Evolutionary conservation across 2,113 vertebrate genomes (phyloP).

Genomic region (Leucopsar rothschildi): DNA sequence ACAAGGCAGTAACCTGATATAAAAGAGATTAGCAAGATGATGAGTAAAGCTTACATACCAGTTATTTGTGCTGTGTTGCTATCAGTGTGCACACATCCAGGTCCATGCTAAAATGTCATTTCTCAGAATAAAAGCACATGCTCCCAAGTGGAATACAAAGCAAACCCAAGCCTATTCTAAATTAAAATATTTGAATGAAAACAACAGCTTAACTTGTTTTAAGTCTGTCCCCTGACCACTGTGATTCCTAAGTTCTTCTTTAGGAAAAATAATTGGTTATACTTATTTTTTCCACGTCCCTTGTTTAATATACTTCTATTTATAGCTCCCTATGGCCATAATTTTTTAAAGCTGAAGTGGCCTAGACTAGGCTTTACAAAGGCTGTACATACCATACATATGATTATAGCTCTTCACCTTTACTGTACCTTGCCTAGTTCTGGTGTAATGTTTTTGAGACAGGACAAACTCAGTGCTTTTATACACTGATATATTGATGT

Average conservation of each 20-base stretch:
- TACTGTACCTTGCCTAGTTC: not conserved
- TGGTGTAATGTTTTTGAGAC: not conserved
- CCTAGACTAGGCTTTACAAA: not conserved
- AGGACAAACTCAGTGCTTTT: not conserved
- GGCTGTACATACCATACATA: not conserved
- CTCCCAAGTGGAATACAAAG: not conserved
- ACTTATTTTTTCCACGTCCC: not conserved
- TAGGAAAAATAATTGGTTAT: not conserved
- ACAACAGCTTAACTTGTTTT: not conserved
- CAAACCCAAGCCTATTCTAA: not conserved
- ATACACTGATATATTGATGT: not conserved
- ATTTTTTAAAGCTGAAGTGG: not conserved
- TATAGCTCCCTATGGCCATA: not conserved
- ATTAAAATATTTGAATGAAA: not conserved
- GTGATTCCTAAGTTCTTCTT: not conserved
- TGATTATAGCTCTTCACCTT: not conserved
- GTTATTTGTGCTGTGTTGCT: not conserved
- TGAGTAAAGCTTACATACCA: not conserved
- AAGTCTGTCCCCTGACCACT: not conserved
- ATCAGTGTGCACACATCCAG: not conserved
- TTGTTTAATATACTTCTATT: not conserved
- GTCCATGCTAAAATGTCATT: not conserved
- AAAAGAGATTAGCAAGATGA: not conserved
- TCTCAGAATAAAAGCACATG: not conserved
- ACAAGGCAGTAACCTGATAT: not conserved